Evolutionary conservation across 2,797 vertebrate genomes (phyloP).

Genomic region (Prionace glauca): DNA sequence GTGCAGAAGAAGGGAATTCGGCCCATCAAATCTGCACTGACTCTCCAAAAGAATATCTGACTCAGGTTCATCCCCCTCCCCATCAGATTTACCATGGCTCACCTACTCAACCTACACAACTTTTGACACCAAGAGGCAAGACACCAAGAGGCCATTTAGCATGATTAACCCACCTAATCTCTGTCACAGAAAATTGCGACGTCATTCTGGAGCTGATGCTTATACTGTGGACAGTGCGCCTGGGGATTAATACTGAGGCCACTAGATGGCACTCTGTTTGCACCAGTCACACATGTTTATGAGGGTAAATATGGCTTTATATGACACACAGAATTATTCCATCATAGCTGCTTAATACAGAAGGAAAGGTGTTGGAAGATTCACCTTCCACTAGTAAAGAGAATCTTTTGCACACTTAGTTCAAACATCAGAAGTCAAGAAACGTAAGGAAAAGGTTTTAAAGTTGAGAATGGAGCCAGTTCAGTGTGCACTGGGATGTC

Average conservation of each 20-base stretch:
- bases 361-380: background rate
- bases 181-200: background rate
- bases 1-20: too few species aligned
- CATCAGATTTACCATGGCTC: too few species aligned
- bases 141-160: too few species aligned
- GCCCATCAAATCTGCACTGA: too few species aligned
- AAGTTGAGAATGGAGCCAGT: background rate
- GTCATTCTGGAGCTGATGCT: background rate
- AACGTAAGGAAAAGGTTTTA: background rate
- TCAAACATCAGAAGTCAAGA: background rate
- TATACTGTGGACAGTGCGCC: background rate
- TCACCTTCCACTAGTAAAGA: background rate
- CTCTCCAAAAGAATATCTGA: too few species aligned
- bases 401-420: background rate
- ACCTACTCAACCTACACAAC: too few species aligned
- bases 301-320: background rate
- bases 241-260: background rate
- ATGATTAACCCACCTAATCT: too few species aligned
- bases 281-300: conserved; percentile 2
- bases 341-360: background rate
- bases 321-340: background rate
- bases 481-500: background rate
- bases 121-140: too few species aligned
- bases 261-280: conserved; percentile 25
- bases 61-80: too few species aligned